Conservation (phyloP, 2,113 vertebrate species). For the Corythaixoides concolor region DNA sequence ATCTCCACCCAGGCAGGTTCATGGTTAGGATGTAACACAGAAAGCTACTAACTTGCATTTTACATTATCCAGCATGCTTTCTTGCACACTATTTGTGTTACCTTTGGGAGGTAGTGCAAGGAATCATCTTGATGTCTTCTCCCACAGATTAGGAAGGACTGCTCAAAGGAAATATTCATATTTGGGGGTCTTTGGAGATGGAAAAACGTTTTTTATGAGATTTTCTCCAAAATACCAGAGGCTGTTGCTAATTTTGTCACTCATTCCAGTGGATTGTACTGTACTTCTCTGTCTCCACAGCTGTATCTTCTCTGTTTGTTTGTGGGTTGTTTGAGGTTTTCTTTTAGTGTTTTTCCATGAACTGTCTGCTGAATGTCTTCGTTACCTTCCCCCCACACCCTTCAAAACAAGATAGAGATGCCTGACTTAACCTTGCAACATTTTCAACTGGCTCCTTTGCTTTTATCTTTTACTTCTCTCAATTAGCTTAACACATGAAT, state of each 20-base stretch:
- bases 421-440: background rate
- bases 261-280: accelerated
- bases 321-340: accelerated
- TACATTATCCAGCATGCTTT: background rate
- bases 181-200: background rate
- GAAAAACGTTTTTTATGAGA: background rate
- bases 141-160: background rate
- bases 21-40: background rate
- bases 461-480: background rate
- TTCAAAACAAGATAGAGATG: background rate
- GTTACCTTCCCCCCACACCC: accelerated
- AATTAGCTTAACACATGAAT: background rate
- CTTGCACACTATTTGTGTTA: background rate
- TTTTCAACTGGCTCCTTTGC: background rate
- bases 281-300: background rate
- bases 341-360: background rate
- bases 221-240: background rate
- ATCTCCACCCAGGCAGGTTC: background rate
- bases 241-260: background rate
- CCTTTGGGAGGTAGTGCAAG: background rate
- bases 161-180: background rate
- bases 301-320: accelerated
- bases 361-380: accelerated
- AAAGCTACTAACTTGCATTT: background rate
- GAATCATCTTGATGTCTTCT: background rate